Percentiles rank a stretch among this genome's conserved stretches.
Evolutionary conservation across 2,888 invertebrate species (phyloP).

Genomic region (Mechanitis messenoides): DNA sequence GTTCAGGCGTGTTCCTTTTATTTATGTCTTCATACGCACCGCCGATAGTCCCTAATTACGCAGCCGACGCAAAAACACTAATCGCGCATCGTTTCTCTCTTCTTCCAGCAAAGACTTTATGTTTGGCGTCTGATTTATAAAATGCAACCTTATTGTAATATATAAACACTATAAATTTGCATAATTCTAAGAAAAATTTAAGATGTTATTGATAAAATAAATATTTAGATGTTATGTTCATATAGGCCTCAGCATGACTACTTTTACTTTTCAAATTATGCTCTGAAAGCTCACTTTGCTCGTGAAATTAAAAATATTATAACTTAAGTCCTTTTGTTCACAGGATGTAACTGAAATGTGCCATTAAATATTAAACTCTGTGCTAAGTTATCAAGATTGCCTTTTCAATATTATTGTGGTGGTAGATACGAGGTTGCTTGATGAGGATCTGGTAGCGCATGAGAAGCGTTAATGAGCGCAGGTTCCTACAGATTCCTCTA

Average conservation of each 20-base stretch:
- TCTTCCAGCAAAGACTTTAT: conserved; percentile 15
- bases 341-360: neutral
- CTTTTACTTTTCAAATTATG: neutral
- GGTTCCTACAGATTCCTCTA: conserved; percentile 63
- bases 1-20: conserved; percentile 65
- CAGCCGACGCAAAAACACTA: conserved; percentile 70
- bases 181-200: neutral
- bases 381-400: conserved; percentile 13
- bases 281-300: neutral
- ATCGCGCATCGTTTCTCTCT: conserved; percentile 58
- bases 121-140: neutral
- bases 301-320: neutral
- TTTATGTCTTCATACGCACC: conserved; percentile 76
- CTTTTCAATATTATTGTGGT: conserved; percentile 20
- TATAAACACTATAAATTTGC: neutral
- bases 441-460: conserved; percentile 39
- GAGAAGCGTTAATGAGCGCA: conserved; percentile 72
- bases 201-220: neutral
- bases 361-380: conserved; percentile 6
- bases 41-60: conserved; percentile 75
- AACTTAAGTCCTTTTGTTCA: conserved; percentile 10
- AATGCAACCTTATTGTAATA: conserved; percentile 7
- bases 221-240: neutral
- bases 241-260: neutral
- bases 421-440: conserved; percentile 39